Evolutionary conservation across 2,113 vertebrate genomes (phyloP), one percentile per base, ranked within the genome.

Genomic region (Rhynchomys soricoides): DNA sequence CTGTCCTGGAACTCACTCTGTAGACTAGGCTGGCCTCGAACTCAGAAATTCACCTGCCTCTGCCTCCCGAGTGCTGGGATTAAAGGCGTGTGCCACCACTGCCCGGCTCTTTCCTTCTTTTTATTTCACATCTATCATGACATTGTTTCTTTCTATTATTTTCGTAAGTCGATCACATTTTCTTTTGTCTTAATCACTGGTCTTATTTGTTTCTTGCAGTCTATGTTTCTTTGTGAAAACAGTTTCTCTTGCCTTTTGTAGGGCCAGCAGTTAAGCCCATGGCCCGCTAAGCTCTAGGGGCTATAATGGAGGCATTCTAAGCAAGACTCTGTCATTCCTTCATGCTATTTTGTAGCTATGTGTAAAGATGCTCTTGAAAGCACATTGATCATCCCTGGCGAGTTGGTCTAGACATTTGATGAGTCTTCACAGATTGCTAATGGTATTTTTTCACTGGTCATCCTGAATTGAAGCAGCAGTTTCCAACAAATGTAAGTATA

Each of bases 391-490:
- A n/a, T 50, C 71, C 21, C 68, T 15, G 34, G 26, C 40, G 50
- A 55, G 40, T 40, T 78, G 26, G n/a, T 83, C 5, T 68, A 89
- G 78, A 86, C n/a, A 52, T 34, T 52, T 45, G 40, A 73, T 0
- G 0, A 62, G 88, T 85, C 59, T 93, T 50, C 68, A 59, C 77
- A 48, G 74, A 50, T 34, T 55, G 82, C n/a, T 68, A 43, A 17
- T 50, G 50, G 68, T 81, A 12, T 48, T 89, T 90, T 94, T 91
- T 40, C 86, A 31, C 77, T 66, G 95, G 40, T 95, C 91, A 96
- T 90, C 74, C 92, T 92, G 90, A 96, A 83, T 96, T 87, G 89
- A 48, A 91, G 68, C 59, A 73, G n/a, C 68, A 73, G 64, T 85
- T 75, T 96, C 90, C 87, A 90, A 89, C 90, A 90, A 89, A 78